Conservation (phyloP, 2,888 invertebrate species). For the Dermolepida albohirtum region DNA sequence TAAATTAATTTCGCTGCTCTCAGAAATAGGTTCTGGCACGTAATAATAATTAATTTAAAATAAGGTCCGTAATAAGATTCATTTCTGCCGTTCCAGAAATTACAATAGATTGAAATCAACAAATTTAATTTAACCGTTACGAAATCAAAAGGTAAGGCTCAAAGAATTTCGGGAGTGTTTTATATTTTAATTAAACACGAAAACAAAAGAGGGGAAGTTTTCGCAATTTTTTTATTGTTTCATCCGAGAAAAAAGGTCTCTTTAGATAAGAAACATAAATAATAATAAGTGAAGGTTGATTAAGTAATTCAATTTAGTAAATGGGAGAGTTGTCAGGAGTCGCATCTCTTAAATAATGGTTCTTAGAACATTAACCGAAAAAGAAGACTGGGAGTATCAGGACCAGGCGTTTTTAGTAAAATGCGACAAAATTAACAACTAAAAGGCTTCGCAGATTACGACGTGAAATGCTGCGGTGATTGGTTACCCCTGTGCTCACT, state of each 20-base stretch:
- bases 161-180: background rate
- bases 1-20: no score
- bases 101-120: slow-evolving; percentile 17
- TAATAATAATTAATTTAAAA: no score
- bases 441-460: slow-evolving; percentile 25
- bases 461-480: slow-evolving; percentile 23
- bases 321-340: slow-evolving; percentile 9
- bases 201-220: background rate
- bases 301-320: slow-evolving; percentile 18
- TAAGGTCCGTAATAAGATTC: background rate
- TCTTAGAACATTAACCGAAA: background rate
- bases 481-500: slow-evolving; percentile 10
- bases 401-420: background rate
- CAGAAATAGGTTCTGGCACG: no score
- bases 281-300: slow-evolving; percentile 22
- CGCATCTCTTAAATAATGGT: slow-evolving; percentile 11
- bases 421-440: slow-evolving; percentile 31
- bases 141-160: slow-evolving; percentile 7
- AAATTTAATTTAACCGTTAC: slow-evolving; percentile 9
- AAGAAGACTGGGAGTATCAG: no score
- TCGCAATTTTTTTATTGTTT: background rate
- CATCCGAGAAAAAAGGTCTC: background rate
- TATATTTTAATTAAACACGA: slow-evolving; percentile 12
- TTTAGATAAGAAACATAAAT: slow-evolving; percentile 16
- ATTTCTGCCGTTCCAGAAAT: background rate